Evolutionary conservation across 2,888 invertebrate genomes (phyloP), one percentile per base, ranked within the genome.

Genomic region (Spilarctia lutea): DNA sequence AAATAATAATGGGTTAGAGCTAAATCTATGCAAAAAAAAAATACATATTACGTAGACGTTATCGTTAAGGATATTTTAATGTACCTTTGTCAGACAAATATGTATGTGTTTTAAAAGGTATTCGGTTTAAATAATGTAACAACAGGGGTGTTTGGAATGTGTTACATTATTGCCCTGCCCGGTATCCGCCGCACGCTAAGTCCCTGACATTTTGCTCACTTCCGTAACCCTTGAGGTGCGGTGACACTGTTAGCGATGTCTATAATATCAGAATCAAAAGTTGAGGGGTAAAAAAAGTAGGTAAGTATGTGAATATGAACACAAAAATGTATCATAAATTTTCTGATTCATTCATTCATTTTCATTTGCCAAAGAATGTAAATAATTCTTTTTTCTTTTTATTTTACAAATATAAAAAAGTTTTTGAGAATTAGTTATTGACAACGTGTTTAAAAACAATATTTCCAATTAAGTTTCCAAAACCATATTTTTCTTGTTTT

Each of bases 171-270:
- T 72, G 81, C 83, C 83, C 80, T 76, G 74, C 76, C 83, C 82
- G 79, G 84, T 86, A 89, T 89, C 86, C 87, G 88, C 86, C 84
- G 86, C 85, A 87, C 79, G 72, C 80, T 75, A 77, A 88, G 91
- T 90, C 94, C 94, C 90, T 94, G 94, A 94, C 94, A 95, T 94
- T 94, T 94, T 80, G 84, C 78, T 80, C 77, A 81, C 88, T 91
- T 92, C 92, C 93, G 91, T 89, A 89, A 91, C 90, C 89, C 87
- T 87, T 86, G 74, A 70, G 80, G 78, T 76, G 72, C 70, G 81
- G 81, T 69, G 42, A 39, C 45, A 77, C 30, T 81, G 63, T 35
- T 33, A 74, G 83, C 83, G 86, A 24, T 66, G 27, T 24, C 71
- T 74, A 74, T 60, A 73, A 68, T 33, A 30, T n/a, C 27, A 45